phyloP scores from a whole-genome alignment of 2,888 invertebrate genomes.

The Polydrusus cervinus region DNA sequence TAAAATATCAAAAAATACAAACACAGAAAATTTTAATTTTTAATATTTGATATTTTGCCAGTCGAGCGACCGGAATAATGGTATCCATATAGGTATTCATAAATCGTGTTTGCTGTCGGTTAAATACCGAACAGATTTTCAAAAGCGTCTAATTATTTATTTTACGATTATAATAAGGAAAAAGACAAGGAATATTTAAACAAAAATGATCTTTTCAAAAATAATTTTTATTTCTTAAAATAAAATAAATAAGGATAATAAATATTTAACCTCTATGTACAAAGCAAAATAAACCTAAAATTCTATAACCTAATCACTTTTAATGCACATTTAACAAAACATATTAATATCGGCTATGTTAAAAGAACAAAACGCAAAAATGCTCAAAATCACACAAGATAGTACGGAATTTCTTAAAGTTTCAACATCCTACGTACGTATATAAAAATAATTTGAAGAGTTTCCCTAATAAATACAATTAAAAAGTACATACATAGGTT shows the following conservation, averaged over 20 bases:
- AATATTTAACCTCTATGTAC: constrained; percentile 51
- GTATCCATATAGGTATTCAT: no score
- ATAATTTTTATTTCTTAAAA: constrained; percentile 39
- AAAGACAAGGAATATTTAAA: no score
- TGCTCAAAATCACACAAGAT: not conserved
- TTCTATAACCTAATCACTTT: constrained; percentile 15
- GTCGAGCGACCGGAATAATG: no score
- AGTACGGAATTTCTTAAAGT: not conserved
- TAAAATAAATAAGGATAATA: constrained; percentile 48
- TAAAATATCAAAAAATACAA: no score
- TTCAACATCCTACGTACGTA: not conserved
- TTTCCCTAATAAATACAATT: not conserved
- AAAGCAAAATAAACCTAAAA: constrained; percentile 28
- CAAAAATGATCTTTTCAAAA: constrained; percentile 6
- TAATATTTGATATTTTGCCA: no score
- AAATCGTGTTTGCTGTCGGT: no score
- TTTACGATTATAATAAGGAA: not conserved
- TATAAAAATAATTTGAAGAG: constrained; percentile 5
- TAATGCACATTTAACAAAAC: constrained; percentile 10
- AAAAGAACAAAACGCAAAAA: not conserved
- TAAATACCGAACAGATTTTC: no score
- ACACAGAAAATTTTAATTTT: no score
- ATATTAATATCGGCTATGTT: not conserved
- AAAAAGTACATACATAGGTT: not conserved
- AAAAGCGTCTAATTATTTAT: no score